phyloP scores from a whole-genome alignment of 2,113 vertebrate genomes.

The Mastomys coucha region DNA sequence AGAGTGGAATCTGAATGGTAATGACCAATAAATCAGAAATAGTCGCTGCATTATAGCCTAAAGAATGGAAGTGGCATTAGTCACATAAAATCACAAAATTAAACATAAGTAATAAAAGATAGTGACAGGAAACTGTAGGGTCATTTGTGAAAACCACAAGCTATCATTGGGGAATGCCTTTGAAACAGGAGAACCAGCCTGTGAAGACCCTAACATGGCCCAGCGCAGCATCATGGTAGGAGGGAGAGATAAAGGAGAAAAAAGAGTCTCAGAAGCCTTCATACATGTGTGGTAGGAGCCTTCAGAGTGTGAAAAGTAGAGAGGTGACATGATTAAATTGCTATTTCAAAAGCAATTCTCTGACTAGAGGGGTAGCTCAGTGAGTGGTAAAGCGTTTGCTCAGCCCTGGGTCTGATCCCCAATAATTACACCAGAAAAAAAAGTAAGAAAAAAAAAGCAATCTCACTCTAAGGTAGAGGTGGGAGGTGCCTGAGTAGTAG shows the following conservation, averaged over 20 bases:
- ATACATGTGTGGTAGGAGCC: neutral
- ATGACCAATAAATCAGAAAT: slow-evolving; percentile 2
- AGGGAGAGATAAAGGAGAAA: neutral
- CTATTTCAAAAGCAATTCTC: neutral
- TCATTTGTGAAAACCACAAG: neutral
- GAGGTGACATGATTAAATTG: neutral
- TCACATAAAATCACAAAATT: slow-evolving; percentile 14
- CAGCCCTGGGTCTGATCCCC: neutral
- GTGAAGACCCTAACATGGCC: neutral
- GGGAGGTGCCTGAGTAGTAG: too few relatives aligned
- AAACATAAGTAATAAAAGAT: neutral
- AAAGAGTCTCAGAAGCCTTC: neutral
- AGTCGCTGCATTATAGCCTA: neutral
- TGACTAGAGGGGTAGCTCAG: neutral
- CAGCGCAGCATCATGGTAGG: neutral
- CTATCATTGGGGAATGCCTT: neutral
- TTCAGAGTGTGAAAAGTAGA: neutral
- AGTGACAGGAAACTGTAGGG: neutral
- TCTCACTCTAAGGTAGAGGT: too few relatives aligned
- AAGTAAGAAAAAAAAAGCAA: too few relatives aligned
- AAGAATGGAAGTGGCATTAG: slow-evolving; percentile 10
- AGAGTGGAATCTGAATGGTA: neutral
- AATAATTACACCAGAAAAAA: neutral
- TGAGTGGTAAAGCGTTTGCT: neutral
- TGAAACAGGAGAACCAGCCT: neutral